Evolutionary conservation across 2,888 invertebrate genomes (phyloP), one percentile per base, ranked within the genome.

Genomic region (Mallateleia sp.): DNA sequence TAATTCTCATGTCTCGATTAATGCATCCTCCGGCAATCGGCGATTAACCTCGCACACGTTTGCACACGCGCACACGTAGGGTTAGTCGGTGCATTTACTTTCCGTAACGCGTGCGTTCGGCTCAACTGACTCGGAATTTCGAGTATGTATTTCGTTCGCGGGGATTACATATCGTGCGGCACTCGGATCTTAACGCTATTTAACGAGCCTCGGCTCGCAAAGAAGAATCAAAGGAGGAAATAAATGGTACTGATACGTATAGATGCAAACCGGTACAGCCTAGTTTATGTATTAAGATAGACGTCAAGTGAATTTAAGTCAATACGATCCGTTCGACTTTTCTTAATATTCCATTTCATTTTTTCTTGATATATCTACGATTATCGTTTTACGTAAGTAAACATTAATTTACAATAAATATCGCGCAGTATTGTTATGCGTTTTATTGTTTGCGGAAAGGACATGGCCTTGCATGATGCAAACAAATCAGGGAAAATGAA

Each of bases 51-150:
- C 20, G 62, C 58, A 22, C 20, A 81, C 50, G 52, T 24, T 64
- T 18, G 56, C 50, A 54, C 60, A 78, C 38, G 58, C 18, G 54
- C 56, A 60, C 52, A 54, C 38, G 60, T 58, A 28, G 32, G 83
- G 28, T 64, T 60, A 47, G 71, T 22, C 54, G 58, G 74, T 52
- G 64, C 79, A 83, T 75, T 87, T 75, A 71, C 82, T 87, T 87
- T 84, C 81, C 56, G 78, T 83, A 81, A 83, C 75, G 74, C 79
- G 74, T 71, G 75, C 83, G 69, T 78, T 83, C 54, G 81, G 75
- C 84, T 67, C 88, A 69, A 62, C 72, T 66, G 85, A 91, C 62
- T 75, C 71, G 90, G 91, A 90, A 89, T 90, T 90, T 89, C 89
- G 89, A 91, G 87, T 89, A 90, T 85, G 88, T 89, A 77, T 90